phyloP scores from a whole-genome alignment of 2,888 invertebrate species.

The Epinotia brunnichana region DNA sequence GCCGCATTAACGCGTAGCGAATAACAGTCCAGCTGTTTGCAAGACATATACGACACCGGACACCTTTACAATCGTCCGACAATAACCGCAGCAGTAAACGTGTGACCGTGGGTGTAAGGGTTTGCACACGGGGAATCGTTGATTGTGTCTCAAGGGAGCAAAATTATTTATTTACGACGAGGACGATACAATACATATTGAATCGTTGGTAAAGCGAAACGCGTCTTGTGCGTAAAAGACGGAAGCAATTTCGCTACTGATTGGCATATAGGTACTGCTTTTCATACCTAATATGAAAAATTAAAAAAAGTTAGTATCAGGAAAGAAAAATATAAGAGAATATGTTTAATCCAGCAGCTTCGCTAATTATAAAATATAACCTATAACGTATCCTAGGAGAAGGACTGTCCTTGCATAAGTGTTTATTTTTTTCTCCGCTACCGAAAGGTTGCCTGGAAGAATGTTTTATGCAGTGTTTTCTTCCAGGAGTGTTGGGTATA shows the following conservation, averaged over 20 bases:
- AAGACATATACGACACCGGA: constrained; percentile 6
- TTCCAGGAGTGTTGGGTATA: too few species aligned
- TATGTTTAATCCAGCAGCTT: too few species aligned
- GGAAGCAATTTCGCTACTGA: too few species aligned
- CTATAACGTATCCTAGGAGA: too few species aligned
- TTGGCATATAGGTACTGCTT: background rate
- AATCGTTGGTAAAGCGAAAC: background rate
- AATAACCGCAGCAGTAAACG: constrained; percentile 32
- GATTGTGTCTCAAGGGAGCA: background rate
- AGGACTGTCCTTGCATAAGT: too few species aligned
- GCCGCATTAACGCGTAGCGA: too few species aligned
- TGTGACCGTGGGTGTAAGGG: constrained; percentile 8
- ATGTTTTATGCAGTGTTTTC: too few species aligned
- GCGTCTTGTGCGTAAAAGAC: too few species aligned
- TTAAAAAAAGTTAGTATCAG: background rate
- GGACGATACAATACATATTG: background rate
- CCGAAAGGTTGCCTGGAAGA: too few species aligned
- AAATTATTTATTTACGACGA: background rate
- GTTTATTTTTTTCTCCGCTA: too few species aligned
- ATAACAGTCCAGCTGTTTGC: background rate
- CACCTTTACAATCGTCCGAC: constrained; percentile 29
- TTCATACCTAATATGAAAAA: background rate
- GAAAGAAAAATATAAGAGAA: background rate
- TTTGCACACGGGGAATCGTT: background rate
- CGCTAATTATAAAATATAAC: too few species aligned